Evolutionary conservation across 92 coral and sea anemone genomes (phyloP), one percentile per base, ranked within the genome.

Genomic region (Palythoa heliodiscus): DNA sequence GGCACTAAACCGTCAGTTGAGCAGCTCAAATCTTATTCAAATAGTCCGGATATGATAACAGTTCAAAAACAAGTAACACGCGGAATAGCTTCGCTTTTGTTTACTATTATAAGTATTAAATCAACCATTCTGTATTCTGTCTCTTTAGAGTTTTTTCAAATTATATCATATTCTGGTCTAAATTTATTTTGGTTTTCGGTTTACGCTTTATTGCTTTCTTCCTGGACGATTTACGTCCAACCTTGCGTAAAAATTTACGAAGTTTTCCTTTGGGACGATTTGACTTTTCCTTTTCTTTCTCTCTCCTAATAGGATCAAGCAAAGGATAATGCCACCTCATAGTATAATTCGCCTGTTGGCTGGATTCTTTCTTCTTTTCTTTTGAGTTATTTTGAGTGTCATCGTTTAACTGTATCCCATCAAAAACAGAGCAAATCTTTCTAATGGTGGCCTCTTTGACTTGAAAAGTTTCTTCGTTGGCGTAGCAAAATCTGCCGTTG

Each of bases 251-350:
- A 39, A 80, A 80, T 48, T 47, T 80, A 48, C 60, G 74, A 39
- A 80, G 38, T 80, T 80, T 80, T 19, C 84, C 74, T 11, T 48
- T 14, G 16, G 73, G 84, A 40, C 63, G 73, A 43, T 48, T 48
- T 7, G 73, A 29, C 17, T 23, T 66, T 22, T 70, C 47, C 22
- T 70, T 47, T 22, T 80, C 84, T 16, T 6, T 68, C 38, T 80
- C 73, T 66, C 84, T 80, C 57, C 63, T 66, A 16, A 16, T 9
- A 37, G 84, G 84, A 29, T 48, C 57, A 1, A 80, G 37, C 52
- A 80, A 17, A 6, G 84, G 84, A 67, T 80, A 80, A 80, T 80
- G 84, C 84, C 84, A 80, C 66, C 84, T 80, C 4, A 20, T 15
- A 10, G 84, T 80, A n/a, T 63, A 63, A 22, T 12, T 19, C 20